Evolutionary conservation across 2,113 vertebrate species (phyloP), one percentile per base, ranked within the genome.

Genomic region (Nesoenas mayeri): DNA sequence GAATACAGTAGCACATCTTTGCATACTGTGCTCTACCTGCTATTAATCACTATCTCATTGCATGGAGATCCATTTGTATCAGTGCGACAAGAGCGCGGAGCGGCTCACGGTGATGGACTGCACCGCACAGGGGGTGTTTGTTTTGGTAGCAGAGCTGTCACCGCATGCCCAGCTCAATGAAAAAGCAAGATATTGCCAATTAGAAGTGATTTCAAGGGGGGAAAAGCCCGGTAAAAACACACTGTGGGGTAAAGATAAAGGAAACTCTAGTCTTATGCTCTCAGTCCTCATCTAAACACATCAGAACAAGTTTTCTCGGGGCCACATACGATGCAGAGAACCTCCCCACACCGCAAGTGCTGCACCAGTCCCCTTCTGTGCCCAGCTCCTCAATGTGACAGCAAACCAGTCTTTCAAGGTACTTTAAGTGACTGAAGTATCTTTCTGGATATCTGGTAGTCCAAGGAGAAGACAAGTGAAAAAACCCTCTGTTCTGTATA

Each of bases 31-130:
- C 90, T 90, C 89, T 84, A 81, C 95, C 19, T 31, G 72, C 94
- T 81, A 98, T 98, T 97, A 97, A 98, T 98, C 98, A 98, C 88
- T 20, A 60, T 88, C 95, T 82, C 61, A 91, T 98, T 97, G 89
- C 95, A 77, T 44, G 85, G 86, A 71, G 97, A 97, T 93, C 92
- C 98, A 97, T 98, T 98, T 97, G 82, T 97, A 97, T 97, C 94
- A 91, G 94, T 89, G 91, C 91, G 96, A 94, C 94, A 93, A 93
- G 82, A 56, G 93, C 66, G 92, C 81, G n/a, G 88, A 98, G 90
- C 80, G 34, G 91, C 94, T 97, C 88, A 67, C 70, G 75, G 89
- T 94, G 98, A 98, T 96, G 94, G 88, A 96, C 88, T 93, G 32
- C 8, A 8, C 54, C 64, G 85, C 82, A 64, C 21, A 26, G 57